Evolutionary conservation across 2,797 vertebrate genomes (phyloP), one percentile per base, ranked within the genome.

Genomic region (Gymnopithys bicolor): DNA sequence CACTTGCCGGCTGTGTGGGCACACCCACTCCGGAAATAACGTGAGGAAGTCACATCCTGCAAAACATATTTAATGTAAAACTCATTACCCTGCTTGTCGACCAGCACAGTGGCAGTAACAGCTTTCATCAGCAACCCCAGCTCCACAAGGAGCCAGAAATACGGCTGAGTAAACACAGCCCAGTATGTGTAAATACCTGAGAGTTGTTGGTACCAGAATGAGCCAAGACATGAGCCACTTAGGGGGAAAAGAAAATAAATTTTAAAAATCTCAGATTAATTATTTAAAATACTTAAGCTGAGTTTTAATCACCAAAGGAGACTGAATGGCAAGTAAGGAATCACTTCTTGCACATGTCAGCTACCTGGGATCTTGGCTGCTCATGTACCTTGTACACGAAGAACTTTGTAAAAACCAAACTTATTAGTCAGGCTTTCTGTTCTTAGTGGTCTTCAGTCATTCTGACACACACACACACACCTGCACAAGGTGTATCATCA

Each of bases 11-110:
- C 60, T n/a, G 39, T 3, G 5, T 7, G 32, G 67, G 48, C 66
- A 73, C 79, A 76, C 46, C 66, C 79, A 71, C 46, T 45, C 51
- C 19, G 53, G 49, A 75, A 87, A 88, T 62, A 87, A 58, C n/a
- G 67, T 19, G 22, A 84, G 91, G 79, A 91, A 94, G 60, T 13
- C 32, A 73, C 51, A 90, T 92, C 81, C 87, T 91, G 91, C n/a
- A 73, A 81, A 90, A 83, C 48, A 10, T 39, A 77, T 24, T 59
- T 66, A 66, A 75, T 49, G 35, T 49, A 84, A 66, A 81, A 76
- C 28, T 60, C 35, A 43, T 51, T 60, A 64, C 39, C 19, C 32
- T 70, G 39, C 62, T 48, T n/a, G 23, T 19, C 35, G 30, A 74
- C 24, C 51, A 66, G 49, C 52, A 52, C 2, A 66, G 48, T 14